phyloP scores from a whole-genome alignment of 1,140 invertebrate species.

The Drosophila watanabei region DNA sequence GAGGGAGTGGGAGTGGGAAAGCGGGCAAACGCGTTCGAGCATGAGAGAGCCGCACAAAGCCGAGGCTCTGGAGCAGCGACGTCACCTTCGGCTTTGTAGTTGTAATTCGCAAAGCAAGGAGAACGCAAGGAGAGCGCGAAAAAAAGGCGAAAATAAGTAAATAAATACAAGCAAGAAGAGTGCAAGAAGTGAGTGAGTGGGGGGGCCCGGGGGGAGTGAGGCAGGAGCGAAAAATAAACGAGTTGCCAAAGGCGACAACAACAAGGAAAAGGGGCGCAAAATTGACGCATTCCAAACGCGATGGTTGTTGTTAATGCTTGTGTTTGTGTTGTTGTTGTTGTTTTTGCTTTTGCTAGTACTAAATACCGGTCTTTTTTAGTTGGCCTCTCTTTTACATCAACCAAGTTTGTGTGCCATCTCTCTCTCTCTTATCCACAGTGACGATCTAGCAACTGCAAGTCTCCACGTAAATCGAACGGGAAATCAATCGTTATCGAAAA shows the following conservation, averaged over 20 bases:
- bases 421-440: constrained; percentile 44
- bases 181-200: constrained; percentile 37
- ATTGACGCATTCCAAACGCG: constrained; percentile 76
- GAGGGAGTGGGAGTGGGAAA: constrained; percentile 34
- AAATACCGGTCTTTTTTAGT: constrained; percentile 71
- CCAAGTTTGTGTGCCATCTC: constrained; percentile 39
- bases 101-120: constrained; percentile 81
- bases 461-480: constrained; percentile 26
- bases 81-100: constrained; percentile 77
- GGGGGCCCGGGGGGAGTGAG: constrained; percentile 36
- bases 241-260: constrained; percentile 47
- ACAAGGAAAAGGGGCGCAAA: constrained; percentile 49
- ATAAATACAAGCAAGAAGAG: constrained; percentile 40
- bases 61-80: constrained; percentile 55
- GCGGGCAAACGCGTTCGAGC: constrained; percentile 33
- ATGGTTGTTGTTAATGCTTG: constrained; percentile 39
- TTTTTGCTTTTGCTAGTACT: constrained; percentile 40
- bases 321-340: constrained; percentile 43
- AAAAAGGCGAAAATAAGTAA: constrained; percentile 55
- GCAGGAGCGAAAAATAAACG: constrained; percentile 56
- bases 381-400: constrained; percentile 53
- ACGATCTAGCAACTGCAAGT: constrained; percentile 37
- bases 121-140: constrained; percentile 79
- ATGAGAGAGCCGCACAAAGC: constrained; percentile 35
- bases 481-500: constrained; percentile 14